Conservation (phyloP, 2,797 vertebrate species). For the Heliangelus exortis region DNA sequence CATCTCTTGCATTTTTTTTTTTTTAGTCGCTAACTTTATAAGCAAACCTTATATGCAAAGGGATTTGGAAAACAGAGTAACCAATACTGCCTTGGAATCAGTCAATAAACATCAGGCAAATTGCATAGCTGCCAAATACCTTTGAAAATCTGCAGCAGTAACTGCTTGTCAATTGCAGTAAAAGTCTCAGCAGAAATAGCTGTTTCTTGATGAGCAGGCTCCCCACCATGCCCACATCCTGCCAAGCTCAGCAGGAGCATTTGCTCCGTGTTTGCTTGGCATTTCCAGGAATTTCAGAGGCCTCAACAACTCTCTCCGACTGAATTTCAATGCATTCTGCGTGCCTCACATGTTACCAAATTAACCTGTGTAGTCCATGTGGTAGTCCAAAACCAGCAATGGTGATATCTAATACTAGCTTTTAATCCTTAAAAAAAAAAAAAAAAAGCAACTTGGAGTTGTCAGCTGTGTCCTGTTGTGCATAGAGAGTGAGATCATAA, state of each 20-base stretch:
- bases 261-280: not conserved
- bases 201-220: not conserved
- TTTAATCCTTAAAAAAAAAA: not conserved
- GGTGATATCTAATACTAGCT: not conserved
- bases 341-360: not conserved
- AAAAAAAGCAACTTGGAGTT: not conserved
- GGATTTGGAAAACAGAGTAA: not conserved
- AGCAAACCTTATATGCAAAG: not conserved
- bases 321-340: not conserved
- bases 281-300: not conserved
- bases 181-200: not conserved
- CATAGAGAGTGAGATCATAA: not conserved
- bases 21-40: not conserved
- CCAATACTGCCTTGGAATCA: not conserved
- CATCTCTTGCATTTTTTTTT: not conserved
- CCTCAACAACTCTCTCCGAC: not conserved
- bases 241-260: not conserved
- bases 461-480: not conserved
- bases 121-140: not conserved
- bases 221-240: accelerated
- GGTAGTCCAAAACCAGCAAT: not conserved
- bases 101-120: not conserved
- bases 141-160: not conserved
- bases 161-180: not conserved
- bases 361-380: accelerated